phyloP scores from a whole-genome alignment of 2,797 vertebrate species.

The Epinephelus malabaricus region DNA sequence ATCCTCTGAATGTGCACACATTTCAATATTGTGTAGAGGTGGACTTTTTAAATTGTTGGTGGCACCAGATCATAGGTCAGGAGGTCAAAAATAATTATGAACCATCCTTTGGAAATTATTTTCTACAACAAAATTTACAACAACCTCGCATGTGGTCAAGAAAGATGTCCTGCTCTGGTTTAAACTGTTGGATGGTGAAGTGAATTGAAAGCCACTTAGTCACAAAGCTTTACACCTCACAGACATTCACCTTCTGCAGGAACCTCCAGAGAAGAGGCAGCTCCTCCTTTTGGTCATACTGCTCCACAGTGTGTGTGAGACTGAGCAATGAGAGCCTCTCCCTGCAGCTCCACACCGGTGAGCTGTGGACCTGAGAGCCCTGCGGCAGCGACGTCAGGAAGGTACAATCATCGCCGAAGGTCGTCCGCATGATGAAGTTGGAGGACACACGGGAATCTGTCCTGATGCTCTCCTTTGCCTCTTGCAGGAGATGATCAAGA shows the following conservation, averaged over 20 bases:
- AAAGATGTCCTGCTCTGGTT: background rate
- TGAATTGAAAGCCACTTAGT: slow-evolving; percentile 4
- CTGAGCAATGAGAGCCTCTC: slow-evolving; percentile 84
- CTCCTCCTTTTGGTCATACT: slow-evolving; percentile 80
- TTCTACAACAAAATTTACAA: background rate
- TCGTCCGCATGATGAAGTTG: slow-evolving; percentile 86
- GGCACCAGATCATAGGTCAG: background rate
- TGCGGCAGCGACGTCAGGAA: slow-evolving; percentile 85
- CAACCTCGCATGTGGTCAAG: background rate
- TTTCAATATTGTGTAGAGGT: background rate
- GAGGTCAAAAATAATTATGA: background rate
- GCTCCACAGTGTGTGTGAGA: slow-evolving; percentile 88
- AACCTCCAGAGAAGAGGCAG: slow-evolving; percentile 91
- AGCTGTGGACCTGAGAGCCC: slow-evolving; percentile 83
- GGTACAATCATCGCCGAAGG: slow-evolving; percentile 84
- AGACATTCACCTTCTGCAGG: slow-evolving; percentile 87
- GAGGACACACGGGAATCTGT: slow-evolving; percentile 88
- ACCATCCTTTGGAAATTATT: background rate
- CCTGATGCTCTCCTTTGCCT: slow-evolving; percentile 81
- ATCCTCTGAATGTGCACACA: background rate
- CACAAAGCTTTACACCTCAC: background rate
- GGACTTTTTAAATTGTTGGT: background rate
- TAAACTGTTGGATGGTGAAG: background rate
- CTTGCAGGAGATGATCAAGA: slow-evolving; percentile 83
- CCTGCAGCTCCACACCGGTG: slow-evolving; percentile 90